Evolutionary conservation across 2,113 vertebrate species (phyloP), one percentile per base, ranked within the genome.

Genomic region (Uria aalge): DNA sequence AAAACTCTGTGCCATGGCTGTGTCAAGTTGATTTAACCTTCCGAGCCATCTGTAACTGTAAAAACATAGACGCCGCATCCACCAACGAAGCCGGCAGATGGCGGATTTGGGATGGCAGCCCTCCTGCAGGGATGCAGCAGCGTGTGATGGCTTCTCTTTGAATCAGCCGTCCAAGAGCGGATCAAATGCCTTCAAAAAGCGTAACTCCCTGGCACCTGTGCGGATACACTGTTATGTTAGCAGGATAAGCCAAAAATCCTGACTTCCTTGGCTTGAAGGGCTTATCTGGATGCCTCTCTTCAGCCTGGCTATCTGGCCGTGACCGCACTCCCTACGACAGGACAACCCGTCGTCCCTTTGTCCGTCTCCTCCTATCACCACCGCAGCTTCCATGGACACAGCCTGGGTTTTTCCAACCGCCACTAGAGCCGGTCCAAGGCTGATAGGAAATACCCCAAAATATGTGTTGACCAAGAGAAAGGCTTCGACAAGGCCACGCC

Each of bases 41-140:
- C 45, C 68, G 40, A 83, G 62, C 79, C 95, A 95, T 91, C 88
- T 92, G 94, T 52, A 69, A 59, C 81, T 84, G 90, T 62, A 30
- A 77, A 95, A 94, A 57, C 72, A 75, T 22, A 75, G 50, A 62
- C 5, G 41, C 71, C 26, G 11, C 59, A 67, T 45, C 45, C 34
- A 9, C 48, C 68, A 47, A 27, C 1, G 2, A 77, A 86, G 83
- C 36, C 41, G 60, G 75, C 79, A 87, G 63, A 81, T 71, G 71
- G 71, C 59, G n/a, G 71, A 41, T 40, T 67, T 13, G 30, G 52
- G 84, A 77, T 67, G 80, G 66, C 69, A 63, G 34, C 57, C 6
- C 7, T 47, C 74, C 73, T 73, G 90, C 47, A 20, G 86, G 69
- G 52, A 63, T 36, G 73, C 29, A 11, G 63, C 48, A 48, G 62